Percentiles rank a stretch among this genome's conserved stretches.
These are phyloP conservation scores for Oncorhynchus mykiss DNA, from an alignment of 2,113 vertebrate genomes.

Conservation along the genomic window DNA sequence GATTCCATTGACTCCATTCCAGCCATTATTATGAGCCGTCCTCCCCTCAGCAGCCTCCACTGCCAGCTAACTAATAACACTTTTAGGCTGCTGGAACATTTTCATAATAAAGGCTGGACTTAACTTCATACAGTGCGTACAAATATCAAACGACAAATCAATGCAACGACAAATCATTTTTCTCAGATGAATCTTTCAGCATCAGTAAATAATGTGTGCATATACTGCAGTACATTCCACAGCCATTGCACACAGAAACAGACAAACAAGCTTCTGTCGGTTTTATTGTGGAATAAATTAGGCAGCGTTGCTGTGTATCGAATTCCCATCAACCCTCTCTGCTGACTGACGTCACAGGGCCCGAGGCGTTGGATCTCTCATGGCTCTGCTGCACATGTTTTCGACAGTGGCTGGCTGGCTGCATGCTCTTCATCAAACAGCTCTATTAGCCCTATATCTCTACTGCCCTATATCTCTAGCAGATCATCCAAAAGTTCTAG, in stretches of 20 bases:
- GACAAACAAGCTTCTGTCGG: slow-evolving; percentile 1
- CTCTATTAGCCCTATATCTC: no score
- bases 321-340: slow-evolving; percentile 56
- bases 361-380: slow-evolving; percentile 39
- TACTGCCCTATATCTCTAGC: no score
- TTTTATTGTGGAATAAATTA: slow-evolving; percentile 52
- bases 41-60: no score
- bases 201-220: no score
- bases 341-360: slow-evolving; percentile 58
- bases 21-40: no score
- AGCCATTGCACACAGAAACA: not conserved
- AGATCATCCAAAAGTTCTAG: no score
- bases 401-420: slow-evolving; percentile 29
- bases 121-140: not conserved
- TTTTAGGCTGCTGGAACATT: not conserved
- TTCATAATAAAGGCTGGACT: not conserved
- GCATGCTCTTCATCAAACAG: slow-evolving; percentile 17
- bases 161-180: no score
- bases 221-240: no score
- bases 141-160: no score
- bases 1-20: no score
- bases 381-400: slow-evolving; percentile 31
- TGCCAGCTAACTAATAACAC: no score
- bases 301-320: slow-evolving; percentile 44
- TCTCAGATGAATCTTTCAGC: no score